Evolutionary conservation across 2,797 vertebrate species (phyloP).

Genomic region (Scolopax rusticola): DNA sequence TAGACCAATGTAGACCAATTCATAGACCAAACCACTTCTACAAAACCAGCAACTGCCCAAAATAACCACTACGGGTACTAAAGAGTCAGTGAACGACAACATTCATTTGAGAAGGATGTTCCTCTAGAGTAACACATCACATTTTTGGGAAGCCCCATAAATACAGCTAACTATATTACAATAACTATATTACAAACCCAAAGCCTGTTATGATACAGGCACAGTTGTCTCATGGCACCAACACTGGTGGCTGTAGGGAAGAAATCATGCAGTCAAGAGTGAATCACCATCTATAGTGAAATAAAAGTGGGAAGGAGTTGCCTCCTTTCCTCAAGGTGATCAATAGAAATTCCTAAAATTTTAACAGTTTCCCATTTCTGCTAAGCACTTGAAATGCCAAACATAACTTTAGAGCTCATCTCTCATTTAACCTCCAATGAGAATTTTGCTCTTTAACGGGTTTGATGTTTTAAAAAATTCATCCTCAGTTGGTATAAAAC

Average conservation of each 20-base stretch:
- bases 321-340: neutral
- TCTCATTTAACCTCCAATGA: neutral
- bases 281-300: neutral
- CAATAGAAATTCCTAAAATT: neutral
- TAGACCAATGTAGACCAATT: neutral
- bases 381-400: neutral
- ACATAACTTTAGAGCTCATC: neutral
- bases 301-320: neutral
- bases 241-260: neutral
- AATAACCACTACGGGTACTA: neutral
- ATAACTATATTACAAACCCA: neutral
- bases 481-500: neutral
- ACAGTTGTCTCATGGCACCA: neutral
- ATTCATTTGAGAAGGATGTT: neutral
- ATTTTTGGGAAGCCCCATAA: neutral
- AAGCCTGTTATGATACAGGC: neutral
- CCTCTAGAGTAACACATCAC: neutral
- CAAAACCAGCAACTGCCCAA: neutral
- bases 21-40: neutral
- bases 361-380: neutral
- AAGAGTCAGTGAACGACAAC: neutral
- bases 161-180: neutral
- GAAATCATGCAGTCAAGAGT: neutral
- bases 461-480: neutral
- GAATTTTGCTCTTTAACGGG: neutral